Conservation (phyloP, 2,797 vertebrate genomes). For the Onychomys leucogaster region DNA sequence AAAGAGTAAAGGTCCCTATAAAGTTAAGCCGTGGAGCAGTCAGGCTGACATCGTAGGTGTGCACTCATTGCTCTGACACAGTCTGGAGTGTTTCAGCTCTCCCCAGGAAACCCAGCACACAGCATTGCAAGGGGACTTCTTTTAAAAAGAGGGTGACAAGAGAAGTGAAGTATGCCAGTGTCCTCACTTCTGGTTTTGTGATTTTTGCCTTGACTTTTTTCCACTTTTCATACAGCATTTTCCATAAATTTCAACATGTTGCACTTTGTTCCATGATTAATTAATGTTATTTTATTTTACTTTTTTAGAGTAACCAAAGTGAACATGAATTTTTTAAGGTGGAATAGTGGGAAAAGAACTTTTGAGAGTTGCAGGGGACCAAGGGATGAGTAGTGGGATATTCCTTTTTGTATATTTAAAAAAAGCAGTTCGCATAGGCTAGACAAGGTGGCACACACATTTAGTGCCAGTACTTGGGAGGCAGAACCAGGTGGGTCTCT, state of each 20-base stretch:
- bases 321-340: neutral
- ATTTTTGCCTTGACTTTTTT: neutral
- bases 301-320: neutral
- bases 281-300: neutral
- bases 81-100: constrained; percentile 47
- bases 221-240: neutral
- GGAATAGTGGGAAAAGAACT: neutral
- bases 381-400: neutral
- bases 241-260: constrained; percentile 30
- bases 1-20: neutral
- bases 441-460: neutral
- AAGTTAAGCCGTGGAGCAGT: neutral
- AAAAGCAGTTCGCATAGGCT: neutral
- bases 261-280: neutral
- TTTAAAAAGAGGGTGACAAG: constrained; percentile 60
- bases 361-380: neutral
- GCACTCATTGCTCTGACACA: neutral
- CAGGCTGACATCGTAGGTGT: neutral
- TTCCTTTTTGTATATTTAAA: constrained; percentile 43
- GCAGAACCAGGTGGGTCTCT: neutral
- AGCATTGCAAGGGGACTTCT: neutral
- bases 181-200: constrained; percentile 67
- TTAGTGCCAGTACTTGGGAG: neutral
- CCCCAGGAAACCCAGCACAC: constrained; percentile 41
- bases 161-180: constrained; percentile 51